phyloP scores from a whole-genome alignment of 2,113 vertebrate genomes.

The Greenwoodochromis staneri region DNA sequence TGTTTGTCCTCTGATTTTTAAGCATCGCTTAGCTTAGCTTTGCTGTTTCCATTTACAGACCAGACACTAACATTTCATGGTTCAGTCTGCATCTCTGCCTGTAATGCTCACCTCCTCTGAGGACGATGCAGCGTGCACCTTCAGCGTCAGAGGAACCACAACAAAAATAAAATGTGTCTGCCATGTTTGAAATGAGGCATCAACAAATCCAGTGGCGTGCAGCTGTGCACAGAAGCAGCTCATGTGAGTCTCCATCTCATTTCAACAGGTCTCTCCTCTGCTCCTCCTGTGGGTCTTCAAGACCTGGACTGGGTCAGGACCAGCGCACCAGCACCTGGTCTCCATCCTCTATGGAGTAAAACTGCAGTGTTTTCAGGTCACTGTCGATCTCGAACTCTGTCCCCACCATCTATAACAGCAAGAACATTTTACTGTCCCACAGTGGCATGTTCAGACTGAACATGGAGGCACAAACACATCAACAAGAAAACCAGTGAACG shows the following conservation, averaged over 20 bases:
- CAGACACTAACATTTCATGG: background rate
- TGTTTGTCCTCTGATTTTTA: background rate
- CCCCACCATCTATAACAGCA: slow-evolving; percentile 70
- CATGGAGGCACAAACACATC: background rate
- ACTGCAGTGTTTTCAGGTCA: slow-evolving; percentile 86
- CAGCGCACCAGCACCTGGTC: slow-evolving; percentile 87
- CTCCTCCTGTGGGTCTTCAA: background rate
- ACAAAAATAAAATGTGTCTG: background rate
- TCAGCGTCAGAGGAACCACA: background rate
- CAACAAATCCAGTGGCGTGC: background rate
- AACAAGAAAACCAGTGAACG: background rate
- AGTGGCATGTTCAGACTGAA: background rate
- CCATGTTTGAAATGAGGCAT: background rate
- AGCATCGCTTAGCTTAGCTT: background rate
- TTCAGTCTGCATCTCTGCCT: background rate
- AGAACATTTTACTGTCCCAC: background rate
- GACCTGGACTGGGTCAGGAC: slow-evolving; percentile 53
- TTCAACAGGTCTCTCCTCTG: background rate
- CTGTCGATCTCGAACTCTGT: slow-evolving; percentile 85
- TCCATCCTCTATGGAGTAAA: slow-evolving; percentile 87
- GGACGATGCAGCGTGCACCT: background rate
- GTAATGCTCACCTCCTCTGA: too few relatives aligned
- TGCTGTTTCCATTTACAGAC: background rate
- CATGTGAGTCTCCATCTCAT: background rate
- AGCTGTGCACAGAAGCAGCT: background rate